These are phyloP conservation scores for Neelides sp. DNA, from an alignment of 1,140 invertebrate species.

Conservation along the genomic window DNA sequence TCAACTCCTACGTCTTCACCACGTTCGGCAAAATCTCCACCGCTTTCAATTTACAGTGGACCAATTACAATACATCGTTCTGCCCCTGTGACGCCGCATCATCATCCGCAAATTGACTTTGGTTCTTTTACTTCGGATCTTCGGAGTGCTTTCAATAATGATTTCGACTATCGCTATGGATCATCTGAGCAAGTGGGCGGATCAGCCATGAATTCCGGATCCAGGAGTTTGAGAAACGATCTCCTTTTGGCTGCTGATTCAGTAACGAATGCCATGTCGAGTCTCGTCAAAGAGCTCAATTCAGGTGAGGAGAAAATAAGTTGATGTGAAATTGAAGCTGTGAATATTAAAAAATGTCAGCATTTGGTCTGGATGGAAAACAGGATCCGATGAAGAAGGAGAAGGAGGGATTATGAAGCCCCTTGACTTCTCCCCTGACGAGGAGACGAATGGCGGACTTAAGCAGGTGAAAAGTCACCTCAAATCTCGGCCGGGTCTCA, in stretches of 20 bases:
- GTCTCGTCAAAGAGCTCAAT: slow-evolving; percentile 84
- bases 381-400: slow-evolving; percentile 19
- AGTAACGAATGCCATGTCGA: slow-evolving; percentile 91
- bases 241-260: slow-evolving; percentile 83
- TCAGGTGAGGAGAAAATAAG: slow-evolving; percentile 45
- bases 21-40: slow-evolving; percentile 74
- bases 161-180: slow-evolving; percentile 38
- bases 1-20: slow-evolving; percentile 84
- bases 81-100: slow-evolving; percentile 31
- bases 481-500: too few relatives aligned
- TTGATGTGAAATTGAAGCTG: background rate
- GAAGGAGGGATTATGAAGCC: slow-evolving; percentile 21
- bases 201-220: slow-evolving; percentile 32
- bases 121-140: slow-evolving; percentile 40
- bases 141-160: slow-evolving; percentile 24
- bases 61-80: slow-evolving; percentile 37
- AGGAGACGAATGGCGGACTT: slow-evolving; percentile 42
- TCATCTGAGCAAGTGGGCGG: slow-evolving; percentile 36
- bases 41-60: slow-evolving; percentile 39
- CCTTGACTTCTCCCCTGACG: slow-evolving; percentile 35
- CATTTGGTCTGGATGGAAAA: slow-evolving; percentile 16
- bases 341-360: slow-evolving; percentile 16
- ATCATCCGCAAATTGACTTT: slow-evolving; percentile 46
- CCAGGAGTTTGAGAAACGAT: slow-evolving; percentile 63
- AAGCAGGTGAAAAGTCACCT: slow-evolving; percentile 29